Conservation (phyloP, 2,113 vertebrate species). For the Phylloscopus trochilus region DNA sequence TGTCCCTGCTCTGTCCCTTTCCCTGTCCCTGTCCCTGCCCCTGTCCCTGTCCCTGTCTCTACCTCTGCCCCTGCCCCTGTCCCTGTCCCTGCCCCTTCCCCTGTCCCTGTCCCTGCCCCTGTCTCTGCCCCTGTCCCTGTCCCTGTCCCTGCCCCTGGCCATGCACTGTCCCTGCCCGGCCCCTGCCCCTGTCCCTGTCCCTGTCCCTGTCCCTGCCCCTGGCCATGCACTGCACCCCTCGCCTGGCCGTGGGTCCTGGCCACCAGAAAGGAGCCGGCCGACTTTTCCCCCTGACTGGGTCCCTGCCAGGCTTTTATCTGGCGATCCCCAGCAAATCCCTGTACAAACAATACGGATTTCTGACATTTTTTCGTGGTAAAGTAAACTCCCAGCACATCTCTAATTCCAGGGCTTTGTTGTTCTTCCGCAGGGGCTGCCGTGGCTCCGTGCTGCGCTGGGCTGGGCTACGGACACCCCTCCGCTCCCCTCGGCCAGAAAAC, state of each 20-base stretch:
- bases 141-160: no score
- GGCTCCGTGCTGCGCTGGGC: neutral
- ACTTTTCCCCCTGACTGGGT: neutral
- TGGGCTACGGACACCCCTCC: neutral
- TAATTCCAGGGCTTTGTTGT: slow-evolving; percentile 60
- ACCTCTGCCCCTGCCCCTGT: neutral
- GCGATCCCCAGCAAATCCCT: slow-evolving; percentile 58
- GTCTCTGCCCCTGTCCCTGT: no score
- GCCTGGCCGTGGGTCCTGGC: neutral
- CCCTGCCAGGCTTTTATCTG: slow-evolving; percentile 58
- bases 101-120: neutral
- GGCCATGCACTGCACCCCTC: rapidly evolving
- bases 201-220: neutral
- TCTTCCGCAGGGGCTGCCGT: slow-evolving; percentile 7
- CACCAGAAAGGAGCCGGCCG: neutral
- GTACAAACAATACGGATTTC: slow-evolving; percentile 61
- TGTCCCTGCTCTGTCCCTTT: neutral
- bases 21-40: neutral
- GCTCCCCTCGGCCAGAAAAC: neutral
- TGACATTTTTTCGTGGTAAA: slow-evolving; percentile 58
- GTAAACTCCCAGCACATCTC: slow-evolving; percentile 58
- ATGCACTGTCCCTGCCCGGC: no score
- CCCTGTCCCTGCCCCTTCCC: neutral
- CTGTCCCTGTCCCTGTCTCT: neutral
- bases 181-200: no score